These are phyloP conservation scores for Drosophila seclusa DNA, from an alignment of 2,888 invertebrate genomes.

Conservation along the genomic window DNA sequence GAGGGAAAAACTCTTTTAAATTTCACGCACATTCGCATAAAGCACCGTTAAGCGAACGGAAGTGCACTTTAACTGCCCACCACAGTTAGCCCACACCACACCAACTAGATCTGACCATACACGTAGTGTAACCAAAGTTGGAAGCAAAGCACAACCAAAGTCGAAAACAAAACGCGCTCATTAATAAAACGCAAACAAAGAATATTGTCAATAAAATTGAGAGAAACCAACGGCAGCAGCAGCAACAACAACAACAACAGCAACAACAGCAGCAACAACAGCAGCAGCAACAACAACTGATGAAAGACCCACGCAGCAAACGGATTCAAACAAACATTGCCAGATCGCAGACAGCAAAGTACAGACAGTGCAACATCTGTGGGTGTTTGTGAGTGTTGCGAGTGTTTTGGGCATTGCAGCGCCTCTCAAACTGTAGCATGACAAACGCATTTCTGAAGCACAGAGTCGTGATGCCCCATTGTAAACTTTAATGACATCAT, in stretches of 20 bases:
- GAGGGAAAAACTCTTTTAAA: constrained; percentile 8
- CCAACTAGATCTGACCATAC: constrained; percentile 44
- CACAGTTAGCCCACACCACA: constrained; percentile 48
- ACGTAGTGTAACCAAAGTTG: constrained; percentile 41
- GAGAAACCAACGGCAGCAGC: constrained; percentile 26
- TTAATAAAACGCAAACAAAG: constrained; percentile 72
- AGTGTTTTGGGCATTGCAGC: constrained; percentile 19
- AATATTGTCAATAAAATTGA: constrained; percentile 72
- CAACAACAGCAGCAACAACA: constrained; percentile 6
- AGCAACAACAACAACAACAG: background rate
- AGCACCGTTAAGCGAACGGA: constrained; percentile 70
- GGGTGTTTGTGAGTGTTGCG: constrained; percentile 54
- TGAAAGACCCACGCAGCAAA: constrained; percentile 58
- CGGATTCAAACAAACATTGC: constrained; percentile 21
- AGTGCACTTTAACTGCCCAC: constrained; percentile 74
- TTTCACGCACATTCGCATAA: constrained; percentile 57
- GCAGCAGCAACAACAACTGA: constrained; percentile 20
- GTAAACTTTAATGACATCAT: constrained; percentile 71
- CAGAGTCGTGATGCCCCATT: constrained; percentile 63
- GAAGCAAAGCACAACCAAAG: constrained; percentile 33
- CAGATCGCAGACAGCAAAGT: constrained; percentile 17
- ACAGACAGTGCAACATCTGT: constrained; percentile 17
- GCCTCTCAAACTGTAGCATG: constrained; percentile 68
- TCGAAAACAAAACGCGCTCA: constrained; percentile 70
- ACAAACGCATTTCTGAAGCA: constrained; percentile 64